phyloP scores from a whole-genome alignment of 2,888 invertebrate genomes.

The Leptopilina myrica region DNA sequence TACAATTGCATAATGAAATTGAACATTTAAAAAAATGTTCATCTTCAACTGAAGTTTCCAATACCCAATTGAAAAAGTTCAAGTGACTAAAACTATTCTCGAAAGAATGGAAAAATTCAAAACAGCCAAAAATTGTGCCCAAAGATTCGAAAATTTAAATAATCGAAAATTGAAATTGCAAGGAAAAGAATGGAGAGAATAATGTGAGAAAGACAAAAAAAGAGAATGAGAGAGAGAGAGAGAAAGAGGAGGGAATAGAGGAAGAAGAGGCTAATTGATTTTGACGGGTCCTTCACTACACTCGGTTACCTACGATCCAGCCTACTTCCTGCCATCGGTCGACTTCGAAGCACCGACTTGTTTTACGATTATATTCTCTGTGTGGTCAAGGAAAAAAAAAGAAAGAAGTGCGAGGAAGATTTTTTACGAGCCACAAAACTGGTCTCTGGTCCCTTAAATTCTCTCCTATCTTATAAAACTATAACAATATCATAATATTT shows the following conservation, averaged over 20 bases:
- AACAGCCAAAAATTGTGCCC: too few species aligned
- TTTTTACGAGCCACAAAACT: slow-evolving; percentile 57
- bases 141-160: too few species aligned
- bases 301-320: slow-evolving; percentile 61
- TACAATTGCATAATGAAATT: too few species aligned
- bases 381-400: slow-evolving; percentile 38
- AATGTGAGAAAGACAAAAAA: slow-evolving; percentile 71
- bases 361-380: slow-evolving; percentile 62
- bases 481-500: slow-evolving; percentile 10
- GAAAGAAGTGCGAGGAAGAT: slow-evolving; percentile 24
- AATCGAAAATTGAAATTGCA: slow-evolving; percentile 62
- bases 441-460: slow-evolving; percentile 20
- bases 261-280: slow-evolving; percentile 62
- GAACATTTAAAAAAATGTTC: too few species aligned
- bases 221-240: slow-evolving; percentile 43
- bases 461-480: background rate
- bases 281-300: slow-evolving; percentile 69
- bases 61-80: too few species aligned
- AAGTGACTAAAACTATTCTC: too few species aligned
- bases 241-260: slow-evolving; percentile 47
- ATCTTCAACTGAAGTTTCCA: too few species aligned
- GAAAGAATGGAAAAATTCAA: too few species aligned
- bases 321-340: slow-evolving; percentile 71
- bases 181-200: slow-evolving; percentile 68
- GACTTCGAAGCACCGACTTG: slow-evolving; percentile 59